These are phyloP conservation scores for Biston stratarius DNA, from an alignment of 2,888 invertebrate species.

Conservation along the genomic window DNA sequence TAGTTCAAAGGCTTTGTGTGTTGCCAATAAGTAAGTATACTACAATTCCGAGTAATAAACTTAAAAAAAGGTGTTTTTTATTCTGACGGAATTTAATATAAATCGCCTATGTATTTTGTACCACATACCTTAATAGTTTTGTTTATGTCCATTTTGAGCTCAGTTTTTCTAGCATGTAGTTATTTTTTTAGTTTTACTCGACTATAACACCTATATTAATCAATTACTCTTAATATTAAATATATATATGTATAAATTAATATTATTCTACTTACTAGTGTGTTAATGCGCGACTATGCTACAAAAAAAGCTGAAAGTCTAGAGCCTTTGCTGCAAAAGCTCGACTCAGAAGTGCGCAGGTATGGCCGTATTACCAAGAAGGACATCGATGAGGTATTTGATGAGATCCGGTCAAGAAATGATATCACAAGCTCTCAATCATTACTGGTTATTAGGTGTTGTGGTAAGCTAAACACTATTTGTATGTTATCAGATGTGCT, in stretches of 20 bases:
- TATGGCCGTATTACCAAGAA: constrained; percentile 90
- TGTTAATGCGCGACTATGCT: constrained; percentile 84
- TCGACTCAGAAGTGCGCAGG: constrained; percentile 90
- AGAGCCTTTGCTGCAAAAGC: constrained; percentile 88
- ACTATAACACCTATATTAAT: no score
- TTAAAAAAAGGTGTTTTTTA: not conserved
- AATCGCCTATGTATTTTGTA: not conserved
- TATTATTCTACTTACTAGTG: constrained; percentile 69
- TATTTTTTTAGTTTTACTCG: not conserved
- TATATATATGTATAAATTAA: not conserved
- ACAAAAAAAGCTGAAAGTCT: constrained; percentile 87
- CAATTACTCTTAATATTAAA: not conserved
- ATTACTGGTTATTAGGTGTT: constrained; percentile 92
- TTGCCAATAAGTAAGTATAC: constrained; percentile 72
- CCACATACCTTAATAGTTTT: not conserved
- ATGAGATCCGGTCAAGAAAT: constrained; percentile 89
- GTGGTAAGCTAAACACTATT: constrained; percentile 82
- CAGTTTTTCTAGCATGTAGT: not conserved
- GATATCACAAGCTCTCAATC: constrained; percentile 93
- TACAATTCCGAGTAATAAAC: not conserved
- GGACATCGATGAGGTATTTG: constrained; percentile 92
- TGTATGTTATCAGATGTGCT: no score
- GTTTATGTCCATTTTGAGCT: not conserved
- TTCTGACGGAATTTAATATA: not conserved
- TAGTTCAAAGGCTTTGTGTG: constrained; percentile 72